Evolutionary conservation across 2,888 invertebrate species (phyloP).

Genomic region (Nipponacmea schrenckii): DNA sequence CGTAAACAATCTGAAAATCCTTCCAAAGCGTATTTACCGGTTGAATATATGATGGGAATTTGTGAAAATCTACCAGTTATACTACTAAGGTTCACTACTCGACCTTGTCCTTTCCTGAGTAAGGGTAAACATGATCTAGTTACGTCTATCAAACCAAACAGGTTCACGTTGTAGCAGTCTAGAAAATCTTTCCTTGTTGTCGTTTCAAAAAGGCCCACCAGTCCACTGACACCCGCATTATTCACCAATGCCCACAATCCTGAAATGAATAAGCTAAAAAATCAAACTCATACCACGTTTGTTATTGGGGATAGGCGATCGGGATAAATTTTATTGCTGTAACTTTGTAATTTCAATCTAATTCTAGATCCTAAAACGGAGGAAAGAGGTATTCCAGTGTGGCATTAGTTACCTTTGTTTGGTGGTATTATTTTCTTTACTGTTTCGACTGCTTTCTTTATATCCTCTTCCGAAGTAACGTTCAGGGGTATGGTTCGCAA

Average conservation of each 20-base stretch:
- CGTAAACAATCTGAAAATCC: constrained; percentile 39
- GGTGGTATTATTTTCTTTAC: too few relatives aligned
- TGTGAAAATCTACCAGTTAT: constrained; percentile 28
- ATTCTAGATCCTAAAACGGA: too few relatives aligned
- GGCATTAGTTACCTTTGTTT: background rate
- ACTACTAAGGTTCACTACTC: constrained; percentile 39
- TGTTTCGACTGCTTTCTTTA: too few relatives aligned
- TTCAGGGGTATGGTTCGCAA: too few relatives aligned
- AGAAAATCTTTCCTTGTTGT: constrained; percentile 46
- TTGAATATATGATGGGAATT: constrained; percentile 30
- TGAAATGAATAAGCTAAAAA: constrained; percentile 1
- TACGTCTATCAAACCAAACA: constrained; percentile 53
- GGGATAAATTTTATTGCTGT: too few relatives aligned
- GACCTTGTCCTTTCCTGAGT: constrained; percentile 33
- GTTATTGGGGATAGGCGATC: too few relatives aligned
- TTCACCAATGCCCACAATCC: constrained; percentile 44
- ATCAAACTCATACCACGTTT: too few relatives aligned
- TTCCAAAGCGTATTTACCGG: constrained; percentile 38
- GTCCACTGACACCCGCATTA: constrained; percentile 32
- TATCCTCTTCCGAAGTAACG: too few relatives aligned
- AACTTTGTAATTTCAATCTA: too few relatives aligned
- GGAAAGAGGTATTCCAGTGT: background rate
- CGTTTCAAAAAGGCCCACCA: constrained; percentile 47
- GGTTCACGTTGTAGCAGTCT: constrained; percentile 43
- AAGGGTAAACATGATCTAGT: constrained; percentile 35